These are phyloP conservation scores for Drosophila mimetica DNA, from an alignment of 2,888 invertebrate genomes.

Conservation along the genomic window DNA sequence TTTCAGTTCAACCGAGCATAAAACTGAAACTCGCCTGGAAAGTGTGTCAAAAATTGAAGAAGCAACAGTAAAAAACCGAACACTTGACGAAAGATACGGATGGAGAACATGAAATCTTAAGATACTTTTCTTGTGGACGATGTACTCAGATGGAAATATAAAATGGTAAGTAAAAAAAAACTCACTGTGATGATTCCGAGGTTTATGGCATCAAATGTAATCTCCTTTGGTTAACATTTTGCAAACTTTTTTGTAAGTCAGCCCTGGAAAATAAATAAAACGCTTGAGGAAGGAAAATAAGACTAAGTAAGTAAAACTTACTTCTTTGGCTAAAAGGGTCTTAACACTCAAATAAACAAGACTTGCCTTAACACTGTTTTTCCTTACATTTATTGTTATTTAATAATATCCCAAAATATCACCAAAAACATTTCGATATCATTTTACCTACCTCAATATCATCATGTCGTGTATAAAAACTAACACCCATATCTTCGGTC, in stretches of 20 bases:
- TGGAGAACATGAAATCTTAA: slow-evolving; percentile 20
- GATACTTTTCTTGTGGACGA: slow-evolving; percentile 22
- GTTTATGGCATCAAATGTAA: background rate
- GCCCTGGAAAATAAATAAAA: background rate
- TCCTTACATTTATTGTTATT: no score
- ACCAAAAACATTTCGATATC: background rate
- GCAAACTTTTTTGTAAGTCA: background rate
- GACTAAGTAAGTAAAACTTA: background rate
- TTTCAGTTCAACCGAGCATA: slow-evolving; percentile 71
- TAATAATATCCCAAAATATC: background rate
- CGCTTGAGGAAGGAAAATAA: background rate
- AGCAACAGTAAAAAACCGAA: slow-evolving; percentile 38
- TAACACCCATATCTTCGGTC: slow-evolving; percentile 14
- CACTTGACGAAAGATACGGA: slow-evolving; percentile 29
- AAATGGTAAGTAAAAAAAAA: slow-evolving; percentile 6
- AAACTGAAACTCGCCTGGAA: slow-evolving; percentile 73
- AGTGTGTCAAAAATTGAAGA: slow-evolving; percentile 72
- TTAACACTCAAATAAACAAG: background rate
- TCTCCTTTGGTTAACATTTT: background rate
- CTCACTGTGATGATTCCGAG: background rate
- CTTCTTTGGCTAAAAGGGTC: no score
- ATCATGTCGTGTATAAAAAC: background rate
- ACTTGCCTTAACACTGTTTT: no score
- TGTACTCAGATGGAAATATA: slow-evolving; percentile 18
- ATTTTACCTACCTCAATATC: slow-evolving; percentile 5